Evolutionary conservation across 2,113 vertebrate species (phyloP), one percentile per base, ranked within the genome.

Genomic region (Datnioides undecimradiatus): DNA sequence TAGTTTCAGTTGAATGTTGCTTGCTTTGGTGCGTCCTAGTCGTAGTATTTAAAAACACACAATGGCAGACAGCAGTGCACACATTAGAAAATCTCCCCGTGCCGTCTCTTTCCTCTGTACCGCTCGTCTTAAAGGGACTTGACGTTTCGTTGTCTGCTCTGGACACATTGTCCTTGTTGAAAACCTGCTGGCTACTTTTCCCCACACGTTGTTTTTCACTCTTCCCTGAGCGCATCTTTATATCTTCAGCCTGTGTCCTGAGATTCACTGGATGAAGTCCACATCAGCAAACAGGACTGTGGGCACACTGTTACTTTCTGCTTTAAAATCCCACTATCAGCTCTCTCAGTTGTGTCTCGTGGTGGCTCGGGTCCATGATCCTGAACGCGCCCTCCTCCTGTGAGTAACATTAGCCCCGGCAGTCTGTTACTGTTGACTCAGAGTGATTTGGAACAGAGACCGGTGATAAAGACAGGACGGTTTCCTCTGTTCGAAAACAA

Each of bases 361-460:
- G 46, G 54, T 84, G 65, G 74, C 70, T 79, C 59, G 9, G 59
- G 40, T 78, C 74, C 68, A 70, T 67, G 73, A 75, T 64, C 68
- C 76, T 41, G 41, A 87, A 76, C 7, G 12, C 41, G 49, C 14
- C 33, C 58, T 63, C 33, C 7, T 45, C 27, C 58, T 62, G 13
- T 70, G 54, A n/a, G 82, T 71, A 72, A 83, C 63, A 63, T 41
- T 59, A 82, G 63, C 59, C 40, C 19, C 8, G 14, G 34, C 25
- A 74, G 36, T 74, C 41, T 77, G 58, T 52, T 31, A 8, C 58
- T 65, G 46, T 25, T 40, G 45, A 11, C 76, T 38, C 52, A 25
- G 17, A 65, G 60, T 46, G 12, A 48, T 46, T 36, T 54, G 52
- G 17, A 70, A 46, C 48, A 51, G 55, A 62, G 4, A 7, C 21